These are phyloP conservation scores for Ommatoiulus sabulosus DNA, from an alignment of 2,888 invertebrate genomes.

Conservation along the genomic window DNA sequence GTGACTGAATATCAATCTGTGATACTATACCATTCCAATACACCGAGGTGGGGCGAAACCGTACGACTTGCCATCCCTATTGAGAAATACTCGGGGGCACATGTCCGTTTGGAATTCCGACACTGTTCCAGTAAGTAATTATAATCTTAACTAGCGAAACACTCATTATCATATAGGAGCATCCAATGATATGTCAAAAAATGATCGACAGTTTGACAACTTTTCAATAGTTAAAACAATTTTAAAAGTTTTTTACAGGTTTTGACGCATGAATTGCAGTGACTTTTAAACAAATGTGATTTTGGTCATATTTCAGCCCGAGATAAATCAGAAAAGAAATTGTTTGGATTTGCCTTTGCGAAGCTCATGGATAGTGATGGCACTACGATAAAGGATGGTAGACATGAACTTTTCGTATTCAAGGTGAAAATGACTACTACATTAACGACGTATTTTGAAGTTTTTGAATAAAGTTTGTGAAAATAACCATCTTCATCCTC, in stretches of 20 bases:
- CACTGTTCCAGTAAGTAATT: conserved; percentile 90
- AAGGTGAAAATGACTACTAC: conserved; percentile 69
- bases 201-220: background rate
- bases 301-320: conserved; percentile 72
- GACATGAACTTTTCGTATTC: conserved; percentile 90
- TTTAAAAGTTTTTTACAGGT: background rate
- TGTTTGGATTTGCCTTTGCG: conserved; percentile 91
- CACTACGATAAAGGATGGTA: conserved; percentile 87
- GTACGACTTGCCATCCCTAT: conserved; percentile 88
- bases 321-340: conserved; percentile 89
- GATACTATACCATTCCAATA: conserved; percentile 94
- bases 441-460: too few relatives aligned
- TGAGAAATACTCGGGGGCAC: conserved; percentile 91
- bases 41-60: conserved; percentile 92
- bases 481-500: background rate
- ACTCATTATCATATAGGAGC: too few relatives aligned
- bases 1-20: conserved; percentile 81
- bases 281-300: background rate
- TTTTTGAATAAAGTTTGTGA: background rate
- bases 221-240: background rate
- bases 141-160: too few relatives aligned
- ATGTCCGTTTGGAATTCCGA: conserved; percentile 89
- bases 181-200: background rate
- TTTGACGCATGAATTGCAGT: background rate
- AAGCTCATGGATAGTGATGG: conserved; percentile 91